A percentile compares a stretch with the other conserved stretches of the same genome.
Conservation (phyloP, 2,797 vertebrate species). For the Microctenopoma steveboyesi region DNA sequence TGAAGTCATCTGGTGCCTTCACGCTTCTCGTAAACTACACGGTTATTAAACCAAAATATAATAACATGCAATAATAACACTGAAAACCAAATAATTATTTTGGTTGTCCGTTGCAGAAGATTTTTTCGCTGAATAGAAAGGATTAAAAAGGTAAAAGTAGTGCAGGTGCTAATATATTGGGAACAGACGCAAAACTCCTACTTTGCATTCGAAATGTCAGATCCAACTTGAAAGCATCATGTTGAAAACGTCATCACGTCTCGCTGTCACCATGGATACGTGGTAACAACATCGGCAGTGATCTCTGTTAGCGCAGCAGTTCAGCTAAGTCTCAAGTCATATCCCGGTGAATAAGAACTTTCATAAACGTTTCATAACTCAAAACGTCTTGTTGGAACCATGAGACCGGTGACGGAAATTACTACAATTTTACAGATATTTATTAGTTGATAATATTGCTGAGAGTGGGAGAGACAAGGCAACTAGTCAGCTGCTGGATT, state of each 20-base stretch:
- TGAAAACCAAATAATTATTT: not conserved
- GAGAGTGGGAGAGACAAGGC: not conserved
- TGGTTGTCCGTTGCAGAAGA: not conserved
- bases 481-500: not conserved
- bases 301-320: not conserved
- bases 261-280: slow-evolving; percentile 21
- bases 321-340: not conserved
- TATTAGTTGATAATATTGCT: not conserved
- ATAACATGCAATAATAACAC: not conserved
- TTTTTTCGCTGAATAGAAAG: too few species aligned
- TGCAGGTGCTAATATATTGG: too few species aligned
- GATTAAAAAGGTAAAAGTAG: too few species aligned
- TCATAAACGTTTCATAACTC: not conserved
- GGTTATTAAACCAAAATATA: not conserved
- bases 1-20: slow-evolving; percentile 33
- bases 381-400: not conserved
- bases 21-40: not conserved
- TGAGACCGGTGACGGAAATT: too few species aligned
- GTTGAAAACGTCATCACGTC: not conserved
- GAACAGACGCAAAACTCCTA: too few species aligned
- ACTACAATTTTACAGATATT: not conserved
- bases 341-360: not conserved
- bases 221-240: not conserved
- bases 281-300: not conserved
- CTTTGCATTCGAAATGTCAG: not conserved